Percentiles rank a stretch among this genome's conserved stretches.
phyloP scores from a whole-genome alignment of 2,888 invertebrate species.

The Scaptodrosophila latifasciaeformis region DNA sequence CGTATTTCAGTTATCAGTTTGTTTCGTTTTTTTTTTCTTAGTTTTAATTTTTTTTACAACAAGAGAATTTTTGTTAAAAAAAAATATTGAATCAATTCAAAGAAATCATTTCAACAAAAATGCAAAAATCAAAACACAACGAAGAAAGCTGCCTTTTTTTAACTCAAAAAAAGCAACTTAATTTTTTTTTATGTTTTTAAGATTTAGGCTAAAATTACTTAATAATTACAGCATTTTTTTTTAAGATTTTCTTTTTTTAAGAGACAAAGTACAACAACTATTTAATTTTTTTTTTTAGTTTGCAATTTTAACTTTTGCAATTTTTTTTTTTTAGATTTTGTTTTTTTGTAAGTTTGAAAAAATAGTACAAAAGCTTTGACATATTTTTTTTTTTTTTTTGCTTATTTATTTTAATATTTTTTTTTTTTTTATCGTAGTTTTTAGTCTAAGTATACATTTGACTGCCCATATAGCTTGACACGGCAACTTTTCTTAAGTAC shows the following conservation, averaged over 20 bases:
- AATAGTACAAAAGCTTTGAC: conserved; percentile 69
- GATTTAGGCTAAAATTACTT: conserved; percentile 55
- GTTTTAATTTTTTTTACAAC: conserved; percentile 37
- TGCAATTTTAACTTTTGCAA: conserved; percentile 41
- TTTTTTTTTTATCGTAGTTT: conserved; percentile 15
- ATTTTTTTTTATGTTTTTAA: conserved; percentile 39
- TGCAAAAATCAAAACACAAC: conserved; percentile 64
- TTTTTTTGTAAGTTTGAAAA: conserved; percentile 48
- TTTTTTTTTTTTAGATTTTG: conserved; percentile 28
- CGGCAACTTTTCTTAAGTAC: conserved; percentile 55
- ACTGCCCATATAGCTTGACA: conserved; percentile 74
- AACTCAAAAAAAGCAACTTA: conserved; percentile 62
- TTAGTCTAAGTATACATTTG: conserved; percentile 58
- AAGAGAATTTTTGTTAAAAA: conserved; percentile 44
- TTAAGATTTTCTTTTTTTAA: conserved; percentile 36
- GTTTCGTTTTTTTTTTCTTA: conserved; percentile 30
- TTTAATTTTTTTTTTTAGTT: conserved; percentile 31
- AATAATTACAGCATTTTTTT: conserved; percentile 56
- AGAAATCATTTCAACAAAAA: conserved; percentile 54
- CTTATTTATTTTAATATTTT: conserved; percentile 36
- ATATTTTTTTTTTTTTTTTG: conserved; percentile 40
- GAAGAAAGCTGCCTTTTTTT: conserved; percentile 34
- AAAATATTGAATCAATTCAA: conserved; percentile 14
- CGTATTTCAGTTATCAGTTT: conserved; percentile 72
- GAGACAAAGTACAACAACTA: conserved; percentile 70